A percentile compares a stretch with the other conserved stretches of the same genome.
Conservation (phyloP, 1,140 invertebrate genomes). For the Hypsibius dujardini region DNA sequence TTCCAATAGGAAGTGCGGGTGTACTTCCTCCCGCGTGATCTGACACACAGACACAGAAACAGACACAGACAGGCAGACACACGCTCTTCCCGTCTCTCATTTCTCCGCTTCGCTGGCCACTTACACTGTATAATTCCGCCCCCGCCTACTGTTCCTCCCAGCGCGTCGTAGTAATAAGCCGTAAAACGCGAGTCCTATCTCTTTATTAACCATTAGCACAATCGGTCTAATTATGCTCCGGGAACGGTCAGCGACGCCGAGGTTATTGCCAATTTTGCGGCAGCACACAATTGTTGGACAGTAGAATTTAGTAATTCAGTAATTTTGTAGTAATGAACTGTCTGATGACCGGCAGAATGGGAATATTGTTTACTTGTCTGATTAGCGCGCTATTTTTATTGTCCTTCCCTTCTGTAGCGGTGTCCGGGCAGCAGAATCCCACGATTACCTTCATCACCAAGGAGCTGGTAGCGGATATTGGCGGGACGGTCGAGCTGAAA, state of each 20-base stretch:
- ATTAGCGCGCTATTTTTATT: background rate
- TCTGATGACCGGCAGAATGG: background rate
- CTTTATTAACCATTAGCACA: background rate
- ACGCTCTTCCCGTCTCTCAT: background rate
- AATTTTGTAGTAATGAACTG: background rate
- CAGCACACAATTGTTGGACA: too few relatives aligned
- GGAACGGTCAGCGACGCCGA: background rate
- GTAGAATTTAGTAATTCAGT: background rate
- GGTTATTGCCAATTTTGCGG: too few relatives aligned
- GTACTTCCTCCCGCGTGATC: too few relatives aligned
- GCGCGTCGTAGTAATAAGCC: too few relatives aligned
- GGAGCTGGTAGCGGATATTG: constrained; percentile 75
- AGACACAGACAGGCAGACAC: too few relatives aligned
- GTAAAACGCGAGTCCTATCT: too few relatives aligned
- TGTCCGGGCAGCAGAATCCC: constrained; percentile 51
- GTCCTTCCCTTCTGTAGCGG: background rate
- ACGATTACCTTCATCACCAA: constrained; percentile 77
- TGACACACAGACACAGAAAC: too few relatives aligned
- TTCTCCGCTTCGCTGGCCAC: background rate
- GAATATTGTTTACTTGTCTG: background rate
- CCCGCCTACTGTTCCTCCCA: too few relatives aligned
- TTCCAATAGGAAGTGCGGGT: too few relatives aligned
- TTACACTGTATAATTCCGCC: too few relatives aligned
- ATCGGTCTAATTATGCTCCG: constrained; percentile 6
- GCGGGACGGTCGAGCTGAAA: constrained; percentile 61